Evolutionary conservation across 2,888 invertebrate genomes (phyloP).

Genomic region (Esperia sulphurella): DNA sequence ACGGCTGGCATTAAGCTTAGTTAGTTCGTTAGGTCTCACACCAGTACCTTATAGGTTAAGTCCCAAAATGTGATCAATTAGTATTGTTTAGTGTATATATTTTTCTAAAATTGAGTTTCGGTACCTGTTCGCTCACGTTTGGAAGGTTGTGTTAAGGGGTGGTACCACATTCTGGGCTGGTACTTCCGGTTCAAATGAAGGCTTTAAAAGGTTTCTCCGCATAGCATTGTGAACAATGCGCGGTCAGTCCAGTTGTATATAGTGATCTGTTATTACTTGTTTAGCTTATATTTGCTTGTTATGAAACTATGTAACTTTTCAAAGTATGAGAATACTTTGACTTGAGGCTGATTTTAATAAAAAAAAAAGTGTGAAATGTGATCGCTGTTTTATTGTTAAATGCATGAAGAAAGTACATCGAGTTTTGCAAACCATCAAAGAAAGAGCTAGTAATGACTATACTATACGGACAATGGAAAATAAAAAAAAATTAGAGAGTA

Average conservation of each 20-base stretch:
- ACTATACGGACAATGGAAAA: constrained; percentile 9
- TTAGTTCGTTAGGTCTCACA: constrained; percentile 43
- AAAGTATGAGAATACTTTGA: constrained; percentile 44
- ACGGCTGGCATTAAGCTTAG: constrained; percentile 67
- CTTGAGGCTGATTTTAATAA: constrained; percentile 71
- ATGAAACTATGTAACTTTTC: constrained; percentile 49
- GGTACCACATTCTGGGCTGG: constrained; percentile 1
- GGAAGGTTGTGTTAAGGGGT: constrained; percentile 40
- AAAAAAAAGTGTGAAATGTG: constrained; percentile 45
- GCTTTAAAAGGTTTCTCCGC: constrained; percentile 24
- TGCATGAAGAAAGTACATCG: not conserved
- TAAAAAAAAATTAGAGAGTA: constrained; percentile 3
- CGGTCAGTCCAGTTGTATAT: constrained; percentile 35
- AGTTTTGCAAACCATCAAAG: not conserved
- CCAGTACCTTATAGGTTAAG: constrained; percentile 76
- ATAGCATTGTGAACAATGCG: constrained; percentile 42
- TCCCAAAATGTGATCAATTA: constrained; percentile 75
- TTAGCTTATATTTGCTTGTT: constrained; percentile 64
- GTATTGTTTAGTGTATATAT: constrained; percentile 65
- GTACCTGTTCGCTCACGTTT: constrained; percentile 46
- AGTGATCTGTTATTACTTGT: constrained; percentile 70
- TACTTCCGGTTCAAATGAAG: constrained; percentile 10
- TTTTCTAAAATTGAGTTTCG: constrained; percentile 30
- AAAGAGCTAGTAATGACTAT: constrained; percentile 1
- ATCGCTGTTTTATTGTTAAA: constrained; percentile 16